These are phyloP conservation scores for Stichopus horrens DNA, from an alignment of 53 echinoderm and acorn worm species.

Conservation along the genomic window DNA sequence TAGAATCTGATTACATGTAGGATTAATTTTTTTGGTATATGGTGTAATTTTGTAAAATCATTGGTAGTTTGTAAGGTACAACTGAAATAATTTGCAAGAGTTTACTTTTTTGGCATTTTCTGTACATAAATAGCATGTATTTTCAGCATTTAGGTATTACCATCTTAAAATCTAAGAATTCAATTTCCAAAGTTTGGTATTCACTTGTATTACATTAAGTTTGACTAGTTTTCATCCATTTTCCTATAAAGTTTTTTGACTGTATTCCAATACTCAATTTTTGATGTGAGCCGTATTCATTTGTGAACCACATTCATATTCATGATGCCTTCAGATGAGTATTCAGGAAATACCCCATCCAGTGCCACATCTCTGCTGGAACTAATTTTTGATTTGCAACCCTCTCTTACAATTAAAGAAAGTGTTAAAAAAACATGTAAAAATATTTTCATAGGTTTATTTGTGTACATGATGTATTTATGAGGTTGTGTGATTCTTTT, in stretches of 20 bases:
- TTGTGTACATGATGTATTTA: neutral
- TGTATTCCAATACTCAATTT: neutral
- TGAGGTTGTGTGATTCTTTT: no score
- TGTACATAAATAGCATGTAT: neutral
- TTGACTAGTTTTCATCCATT: no score
- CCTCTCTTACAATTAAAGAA: no score
- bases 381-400: no score
- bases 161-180: neutral
- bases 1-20: no score
- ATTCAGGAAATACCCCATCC: neutral
- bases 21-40: neutral
- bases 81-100: neutral
- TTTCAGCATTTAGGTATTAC: neutral
- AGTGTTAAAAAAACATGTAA: neutral
- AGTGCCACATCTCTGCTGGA: no score
- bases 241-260: neutral
- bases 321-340: neutral
- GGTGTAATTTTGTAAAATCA: neutral
- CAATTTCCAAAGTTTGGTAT: neutral
- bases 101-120: neutral
- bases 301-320: neutral
- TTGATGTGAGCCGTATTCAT: neutral
- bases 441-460: neutral
- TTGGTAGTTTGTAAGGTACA: neutral
- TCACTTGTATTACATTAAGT: no score